Evolutionary conservation across 1,140 invertebrate genomes (phyloP), one percentile per base, ranked within the genome.

Genomic region (Bicyclus anynana): DNA sequence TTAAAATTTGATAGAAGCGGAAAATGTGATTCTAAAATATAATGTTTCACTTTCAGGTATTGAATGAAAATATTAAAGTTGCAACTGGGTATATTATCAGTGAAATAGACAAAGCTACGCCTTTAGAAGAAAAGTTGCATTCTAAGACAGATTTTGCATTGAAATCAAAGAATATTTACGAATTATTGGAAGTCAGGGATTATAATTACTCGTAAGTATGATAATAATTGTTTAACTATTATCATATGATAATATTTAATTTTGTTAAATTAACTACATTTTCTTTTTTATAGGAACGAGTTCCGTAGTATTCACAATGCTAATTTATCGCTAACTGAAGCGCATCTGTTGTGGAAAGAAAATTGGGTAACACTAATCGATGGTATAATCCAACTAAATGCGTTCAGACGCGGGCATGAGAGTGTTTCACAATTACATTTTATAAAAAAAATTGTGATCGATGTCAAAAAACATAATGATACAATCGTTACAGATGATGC

Each of bases 301-400:
- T 78, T 74, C n/a, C 57, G 57, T 14, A 69, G 65, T 40, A 72
- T 78, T 48, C 44, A 62, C 9, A 65, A 51, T n/a, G 44, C 60
- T 1, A 69, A 75, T 46, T 20, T 56, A 14, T 53, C 68, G 6
- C 27, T 73, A 13, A 54, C 61, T 4, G 42, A 65, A 53, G 75
- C 68, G 10, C 42, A 67, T 20, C 29, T 78, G 20, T 17, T 52
- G 10, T 78, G 70, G 72, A 54, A 59, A 33, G 47, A 67, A 13
- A 75, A 78, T 42, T 78, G 75, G 75, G 68, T 75, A 0, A 74
- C 75, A 12, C 29, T 71, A 0, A 52, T 78, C 0, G 72, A 78
- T 46, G 70, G 65, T 9, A 55, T 78, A 35, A 26, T 78, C 1
- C 75, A 78, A 54, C 26, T 78, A 10, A 54, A 70, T 5, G 23